phyloP scores from a whole-genome alignment of 2,888 invertebrate genomes.

The Mystacides longicornis region DNA sequence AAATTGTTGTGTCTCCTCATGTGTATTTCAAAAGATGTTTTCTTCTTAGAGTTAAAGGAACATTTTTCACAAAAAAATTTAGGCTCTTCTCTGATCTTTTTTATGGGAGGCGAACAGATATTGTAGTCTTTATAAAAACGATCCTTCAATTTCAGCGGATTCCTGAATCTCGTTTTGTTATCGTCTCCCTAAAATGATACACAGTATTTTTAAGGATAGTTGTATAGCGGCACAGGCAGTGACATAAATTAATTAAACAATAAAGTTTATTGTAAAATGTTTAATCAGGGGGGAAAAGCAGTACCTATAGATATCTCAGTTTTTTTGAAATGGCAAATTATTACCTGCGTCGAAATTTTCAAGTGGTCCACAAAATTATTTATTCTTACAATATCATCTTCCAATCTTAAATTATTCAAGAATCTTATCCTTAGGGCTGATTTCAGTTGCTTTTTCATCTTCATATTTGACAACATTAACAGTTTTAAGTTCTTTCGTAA shows the following conservation, averaged over 20 bases:
- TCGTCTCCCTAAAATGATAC: too few relatives aligned
- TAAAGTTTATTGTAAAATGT: too few relatives aligned
- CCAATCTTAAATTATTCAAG: conserved; percentile 16
- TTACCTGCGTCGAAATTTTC: too few relatives aligned
- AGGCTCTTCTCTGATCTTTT: conserved; percentile 3
- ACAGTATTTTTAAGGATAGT: too few relatives aligned
- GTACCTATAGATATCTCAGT: too few relatives aligned
- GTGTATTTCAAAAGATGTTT: conserved; percentile 22
- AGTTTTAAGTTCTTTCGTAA: conserved; percentile 21
- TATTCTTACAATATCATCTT: conserved; percentile 17
- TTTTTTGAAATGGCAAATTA: too few relatives aligned
- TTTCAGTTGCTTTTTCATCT: conserved; percentile 20
- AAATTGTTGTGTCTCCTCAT: conserved; percentile 16
- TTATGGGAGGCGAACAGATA: not conserved
- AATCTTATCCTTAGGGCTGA: conserved; percentile 16
- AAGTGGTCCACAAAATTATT: conserved; percentile 13
- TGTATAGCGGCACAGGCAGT: too few relatives aligned
- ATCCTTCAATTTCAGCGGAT: conserved; percentile 15
- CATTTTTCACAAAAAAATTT: conserved; percentile 22
- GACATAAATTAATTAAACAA: too few relatives aligned
- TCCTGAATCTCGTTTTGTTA: conserved; percentile 17
- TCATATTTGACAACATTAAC: conserved; percentile 20
- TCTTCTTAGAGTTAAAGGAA: conserved; percentile 19
- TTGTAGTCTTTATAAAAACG: conserved; percentile 16
- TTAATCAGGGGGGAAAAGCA: too few relatives aligned